These are phyloP conservation scores for Phymatocera aterrima DNA, from an alignment of 2,888 invertebrate species.

Conservation along the genomic window DNA sequence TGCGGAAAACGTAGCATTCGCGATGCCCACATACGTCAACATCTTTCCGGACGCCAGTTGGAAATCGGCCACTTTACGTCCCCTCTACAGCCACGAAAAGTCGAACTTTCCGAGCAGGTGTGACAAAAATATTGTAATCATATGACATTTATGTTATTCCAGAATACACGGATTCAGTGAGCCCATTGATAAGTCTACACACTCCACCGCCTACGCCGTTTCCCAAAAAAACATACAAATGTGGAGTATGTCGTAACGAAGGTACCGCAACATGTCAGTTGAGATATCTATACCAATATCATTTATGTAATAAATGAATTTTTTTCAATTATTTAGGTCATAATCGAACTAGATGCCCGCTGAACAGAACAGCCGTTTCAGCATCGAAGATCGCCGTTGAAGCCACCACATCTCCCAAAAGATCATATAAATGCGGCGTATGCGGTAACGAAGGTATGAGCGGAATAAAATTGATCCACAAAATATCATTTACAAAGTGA, in stretches of 20 bases:
- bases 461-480: background rate
- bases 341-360: background rate
- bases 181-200: background rate
- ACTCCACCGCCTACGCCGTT: background rate
- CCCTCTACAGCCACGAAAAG: too few relatives aligned
- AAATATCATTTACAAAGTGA: background rate
- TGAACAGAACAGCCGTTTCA: background rate
- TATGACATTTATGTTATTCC: background rate
- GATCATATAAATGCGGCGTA: background rate
- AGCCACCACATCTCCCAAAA: background rate
- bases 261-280: background rate
- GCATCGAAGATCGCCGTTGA: background rate
- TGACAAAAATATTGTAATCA: background rate
- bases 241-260: constrained; percentile 2
- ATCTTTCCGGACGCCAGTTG: too few relatives aligned
- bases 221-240: background rate
- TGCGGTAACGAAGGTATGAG: background rate
- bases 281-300: background rate
- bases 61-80: too few relatives aligned
- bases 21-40: too few relatives aligned
- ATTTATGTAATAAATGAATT: background rate
- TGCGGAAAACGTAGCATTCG: too few relatives aligned
- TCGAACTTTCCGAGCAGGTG: too few relatives aligned
- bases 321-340: background rate
- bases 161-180: background rate